These are phyloP conservation scores for Muntiacus muntjak DNA, from an alignment of 2,113 vertebrate species.

Conservation along the genomic window DNA sequence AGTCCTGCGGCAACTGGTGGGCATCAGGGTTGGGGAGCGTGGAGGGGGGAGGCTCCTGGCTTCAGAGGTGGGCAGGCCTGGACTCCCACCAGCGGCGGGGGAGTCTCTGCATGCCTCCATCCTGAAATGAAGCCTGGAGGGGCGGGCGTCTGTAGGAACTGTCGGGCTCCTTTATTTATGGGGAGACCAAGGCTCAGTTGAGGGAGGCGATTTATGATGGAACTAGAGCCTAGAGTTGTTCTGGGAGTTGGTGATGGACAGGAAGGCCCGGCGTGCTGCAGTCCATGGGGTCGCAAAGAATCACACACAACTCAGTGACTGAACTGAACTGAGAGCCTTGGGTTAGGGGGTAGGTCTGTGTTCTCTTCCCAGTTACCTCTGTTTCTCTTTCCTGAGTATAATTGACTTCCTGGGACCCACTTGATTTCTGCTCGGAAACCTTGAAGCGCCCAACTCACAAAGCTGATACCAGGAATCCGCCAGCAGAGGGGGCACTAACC, in stretches of 20 bases:
- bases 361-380: not conserved
- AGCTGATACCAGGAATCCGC: not conserved
- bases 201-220: not conserved
- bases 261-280: not conserved
- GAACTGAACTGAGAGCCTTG: not conserved
- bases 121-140: no score
- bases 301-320: not conserved
- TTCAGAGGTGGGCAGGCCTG: not conserved
- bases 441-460: fast-evolving
- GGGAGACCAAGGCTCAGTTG: not conserved
- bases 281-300: not conserved
- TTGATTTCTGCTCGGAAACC: not conserved
- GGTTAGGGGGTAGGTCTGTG: not conserved
- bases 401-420: no score
- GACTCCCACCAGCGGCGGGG: not conserved
- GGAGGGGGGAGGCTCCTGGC: not conserved
- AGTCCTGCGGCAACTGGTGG: conserved; percentile 91
- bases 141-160: fast-evolving
- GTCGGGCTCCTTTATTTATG: not conserved
- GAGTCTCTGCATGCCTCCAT: not conserved
- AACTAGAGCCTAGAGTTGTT: not conserved
- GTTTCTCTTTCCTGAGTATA: not conserved
- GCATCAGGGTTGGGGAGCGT: fast-evolving
- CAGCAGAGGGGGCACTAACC: not conserved
- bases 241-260: not conserved